phyloP scores from a whole-genome alignment of 2,113 vertebrate species.

The Seriola rivoliana region DNA sequence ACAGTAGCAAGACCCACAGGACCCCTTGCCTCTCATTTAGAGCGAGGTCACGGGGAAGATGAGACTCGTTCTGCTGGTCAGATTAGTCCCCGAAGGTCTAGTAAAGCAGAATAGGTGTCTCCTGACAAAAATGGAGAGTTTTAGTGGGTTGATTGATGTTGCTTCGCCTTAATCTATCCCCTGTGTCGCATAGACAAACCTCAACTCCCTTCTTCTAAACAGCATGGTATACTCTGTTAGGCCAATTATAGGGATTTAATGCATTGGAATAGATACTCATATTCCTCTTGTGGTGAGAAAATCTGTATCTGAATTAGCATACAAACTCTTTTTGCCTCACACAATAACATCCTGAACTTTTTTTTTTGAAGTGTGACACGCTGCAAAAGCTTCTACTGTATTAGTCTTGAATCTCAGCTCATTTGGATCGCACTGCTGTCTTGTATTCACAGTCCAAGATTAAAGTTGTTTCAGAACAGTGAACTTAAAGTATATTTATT shows the following conservation, averaged over 20 bases:
- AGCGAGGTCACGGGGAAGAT: slow-evolving; percentile 77
- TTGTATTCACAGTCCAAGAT: slow-evolving; percentile 4
- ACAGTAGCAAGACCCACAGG: slow-evolving; percentile 62
- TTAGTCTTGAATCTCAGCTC: slow-evolving; percentile 19
- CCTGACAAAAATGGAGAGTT: slow-evolving; percentile 69
- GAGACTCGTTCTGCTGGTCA: slow-evolving; percentile 66
- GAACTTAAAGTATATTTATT: slow-evolving; percentile 18
- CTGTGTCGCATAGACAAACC: slow-evolving; percentile 62
- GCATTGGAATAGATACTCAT: slow-evolving; percentile 33
- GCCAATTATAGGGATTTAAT: slow-evolving; percentile 65
- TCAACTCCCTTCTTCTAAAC: slow-evolving; percentile 55
- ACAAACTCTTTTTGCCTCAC: slow-evolving; percentile 37
- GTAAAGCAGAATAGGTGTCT: slow-evolving; percentile 75
- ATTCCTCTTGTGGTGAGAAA: slow-evolving; percentile 43
- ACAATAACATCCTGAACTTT: slow-evolving; percentile 37
- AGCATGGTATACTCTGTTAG: slow-evolving; percentile 55
- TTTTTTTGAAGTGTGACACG: slow-evolving; percentile 10
- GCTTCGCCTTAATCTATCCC: slow-evolving; percentile 72
- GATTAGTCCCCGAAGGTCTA: slow-evolving; percentile 76
- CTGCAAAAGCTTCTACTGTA: slow-evolving; percentile 13
- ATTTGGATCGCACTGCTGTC: slow-evolving; percentile 30
- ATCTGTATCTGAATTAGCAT: slow-evolving; percentile 55
- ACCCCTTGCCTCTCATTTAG: slow-evolving; percentile 77
- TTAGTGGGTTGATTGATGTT: slow-evolving; percentile 77
- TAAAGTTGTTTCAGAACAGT: slow-evolving; percentile 29